phyloP scores from a whole-genome alignment of 2,888 invertebrate genomes.

The Ophonus ardosiacus region DNA sequence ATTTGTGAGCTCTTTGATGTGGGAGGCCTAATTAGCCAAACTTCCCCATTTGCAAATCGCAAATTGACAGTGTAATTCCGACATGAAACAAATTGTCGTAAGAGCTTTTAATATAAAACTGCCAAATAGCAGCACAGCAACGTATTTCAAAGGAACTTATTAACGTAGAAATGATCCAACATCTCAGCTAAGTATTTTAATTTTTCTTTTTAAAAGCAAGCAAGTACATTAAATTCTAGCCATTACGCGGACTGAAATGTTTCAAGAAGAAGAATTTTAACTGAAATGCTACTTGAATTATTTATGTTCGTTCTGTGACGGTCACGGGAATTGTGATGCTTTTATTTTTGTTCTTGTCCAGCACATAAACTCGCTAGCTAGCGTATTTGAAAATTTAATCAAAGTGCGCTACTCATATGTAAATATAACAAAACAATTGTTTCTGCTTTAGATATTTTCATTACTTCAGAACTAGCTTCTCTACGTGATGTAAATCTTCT shows the following conservation, averaged over 20 bases:
- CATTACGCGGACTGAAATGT: constrained; percentile 42
- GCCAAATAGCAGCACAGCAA: not conserved
- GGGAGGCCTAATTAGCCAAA: constrained; percentile 44
- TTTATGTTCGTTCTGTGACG: constrained; percentile 41
- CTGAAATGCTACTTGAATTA: constrained; percentile 52
- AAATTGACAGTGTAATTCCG: constrained; percentile 51
- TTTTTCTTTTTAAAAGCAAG: constrained; percentile 42
- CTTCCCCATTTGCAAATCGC: constrained; percentile 56
- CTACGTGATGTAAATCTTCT: not conserved
- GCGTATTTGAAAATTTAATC: constrained; percentile 27
- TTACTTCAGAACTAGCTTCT: not conserved
- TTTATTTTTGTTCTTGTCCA: constrained; percentile 17
- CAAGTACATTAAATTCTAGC: constrained; percentile 50
- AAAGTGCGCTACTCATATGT: constrained; percentile 40
- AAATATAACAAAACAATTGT: constrained; percentile 26
- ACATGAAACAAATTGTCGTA: constrained; percentile 41
- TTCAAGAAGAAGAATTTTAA: constrained; percentile 52
- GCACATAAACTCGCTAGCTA: not conserved
- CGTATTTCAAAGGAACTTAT: constrained; percentile 30
- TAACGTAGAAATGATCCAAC: constrained; percentile 38
- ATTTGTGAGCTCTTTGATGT: constrained; percentile 53
- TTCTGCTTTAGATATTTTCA: constrained; percentile 1
- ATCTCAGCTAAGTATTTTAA: constrained; percentile 42
- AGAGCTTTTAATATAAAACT: constrained; percentile 49
- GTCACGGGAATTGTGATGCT: constrained; percentile 30